A percentile compares a stretch with the other conserved stretches of the same genome.
Evolutionary conservation across 37 sponge, comb jelly and placozoan species (phyloP).

Genomic region (Chondrosia reniformis): DNA sequence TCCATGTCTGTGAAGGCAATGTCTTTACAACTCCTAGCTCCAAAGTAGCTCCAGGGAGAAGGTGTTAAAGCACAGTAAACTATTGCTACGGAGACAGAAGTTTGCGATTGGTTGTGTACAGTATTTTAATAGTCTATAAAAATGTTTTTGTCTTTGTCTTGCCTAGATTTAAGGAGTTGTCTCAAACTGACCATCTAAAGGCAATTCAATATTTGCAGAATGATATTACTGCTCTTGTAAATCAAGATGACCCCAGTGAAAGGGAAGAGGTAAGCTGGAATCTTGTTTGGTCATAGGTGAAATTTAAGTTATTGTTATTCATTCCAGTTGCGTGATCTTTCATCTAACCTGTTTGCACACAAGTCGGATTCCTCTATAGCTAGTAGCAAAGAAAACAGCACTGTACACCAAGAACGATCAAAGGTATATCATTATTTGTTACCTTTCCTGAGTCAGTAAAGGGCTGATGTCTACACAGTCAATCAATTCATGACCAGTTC

Average conservation of each 20-base stretch:
- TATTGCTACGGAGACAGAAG: slow-evolving; percentile 30
- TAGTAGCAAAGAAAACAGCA: not conserved
- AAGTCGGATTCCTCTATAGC: too few relatives aligned
- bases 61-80: slow-evolving; percentile 12
- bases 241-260: slow-evolving; percentile 54
- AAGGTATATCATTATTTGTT: too few relatives aligned
- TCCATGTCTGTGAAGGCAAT: not conserved
- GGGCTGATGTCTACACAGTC: slow-evolving; percentile 1
- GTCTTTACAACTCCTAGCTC: slow-evolving; percentile 28
- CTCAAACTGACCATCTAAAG: slow-evolving; percentile 24
- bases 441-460: too few relatives aligned
- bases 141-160: not conserved
- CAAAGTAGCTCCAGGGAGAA: slow-evolving; percentile 13
- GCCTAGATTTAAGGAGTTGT: slow-evolving; percentile 56
- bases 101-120: not conserved
- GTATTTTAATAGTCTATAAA: too few relatives aligned
- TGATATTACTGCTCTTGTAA: slow-evolving; percentile 33
- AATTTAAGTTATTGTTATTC: not conserved
- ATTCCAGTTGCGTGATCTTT: slow-evolving; percentile 46
- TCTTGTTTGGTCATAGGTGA: not conserved
- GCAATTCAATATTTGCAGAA: slow-evolving; percentile 58
- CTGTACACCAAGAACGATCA: not conserved
- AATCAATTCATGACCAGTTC: not conserved
- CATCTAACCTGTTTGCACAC: slow-evolving; percentile 24
- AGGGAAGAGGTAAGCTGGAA: slow-evolving; percentile 47